A percentile compares a stretch with the other conserved stretches of the same genome.
Conservation (phyloP, 2,113 vertebrate genomes). For the Desmodus rotundus region DNA sequence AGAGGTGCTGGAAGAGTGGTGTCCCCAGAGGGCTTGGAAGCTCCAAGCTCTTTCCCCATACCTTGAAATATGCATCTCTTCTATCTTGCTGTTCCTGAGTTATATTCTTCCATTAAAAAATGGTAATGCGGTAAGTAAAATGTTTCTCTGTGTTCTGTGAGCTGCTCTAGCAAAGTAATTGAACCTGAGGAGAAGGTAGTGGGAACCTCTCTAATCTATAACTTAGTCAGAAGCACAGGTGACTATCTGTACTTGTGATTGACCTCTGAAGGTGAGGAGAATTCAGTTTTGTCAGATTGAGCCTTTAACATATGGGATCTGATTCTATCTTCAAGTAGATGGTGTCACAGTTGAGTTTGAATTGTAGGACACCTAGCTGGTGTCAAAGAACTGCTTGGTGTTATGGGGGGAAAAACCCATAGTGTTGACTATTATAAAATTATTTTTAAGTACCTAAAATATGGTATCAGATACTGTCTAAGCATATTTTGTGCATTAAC, state of each 20-base stretch:
- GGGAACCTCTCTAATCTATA: background rate
- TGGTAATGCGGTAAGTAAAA: background rate
- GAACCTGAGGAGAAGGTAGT: background rate
- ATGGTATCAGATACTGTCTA: background rate
- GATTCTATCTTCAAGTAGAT: background rate
- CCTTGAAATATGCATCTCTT: background rate
- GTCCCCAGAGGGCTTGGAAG: background rate
- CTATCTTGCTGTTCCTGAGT: background rate
- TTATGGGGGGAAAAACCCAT: accelerated
- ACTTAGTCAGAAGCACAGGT: background rate
- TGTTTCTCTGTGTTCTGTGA: background rate
- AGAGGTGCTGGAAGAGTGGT: background rate
- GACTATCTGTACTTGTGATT: background rate
- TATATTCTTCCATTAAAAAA: background rate
- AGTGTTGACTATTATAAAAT: background rate
- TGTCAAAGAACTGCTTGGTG: background rate
- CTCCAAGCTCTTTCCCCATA: background rate
- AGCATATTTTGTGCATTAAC: background rate
- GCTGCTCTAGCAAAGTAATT: background rate
- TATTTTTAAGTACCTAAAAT: background rate
- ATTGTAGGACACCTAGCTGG: background rate
- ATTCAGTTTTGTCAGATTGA: background rate
- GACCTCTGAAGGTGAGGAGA: no score
- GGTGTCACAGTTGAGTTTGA: background rate
- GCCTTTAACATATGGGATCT: background rate